Conservation (phyloP, 2,113 vertebrate species). For the Bungarus multicinctus region DNA sequence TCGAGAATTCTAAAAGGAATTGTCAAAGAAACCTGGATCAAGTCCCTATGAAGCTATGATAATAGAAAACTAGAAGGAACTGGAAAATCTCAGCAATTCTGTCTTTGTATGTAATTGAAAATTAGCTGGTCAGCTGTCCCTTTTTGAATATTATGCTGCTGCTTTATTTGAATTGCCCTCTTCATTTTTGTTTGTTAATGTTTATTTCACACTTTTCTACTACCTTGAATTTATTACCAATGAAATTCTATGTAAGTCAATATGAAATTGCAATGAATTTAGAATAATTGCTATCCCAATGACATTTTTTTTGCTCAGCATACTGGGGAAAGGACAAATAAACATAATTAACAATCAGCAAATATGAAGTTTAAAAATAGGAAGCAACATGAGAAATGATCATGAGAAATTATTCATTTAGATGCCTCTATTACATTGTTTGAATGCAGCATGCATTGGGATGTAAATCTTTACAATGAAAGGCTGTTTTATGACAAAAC, state of each 20-base stretch:
- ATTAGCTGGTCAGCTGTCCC: background rate
- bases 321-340: constrained; percentile 25
- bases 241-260: constrained; percentile 40
- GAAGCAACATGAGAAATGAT: constrained; percentile 46
- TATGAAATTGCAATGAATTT: constrained; percentile 51
- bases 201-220: constrained; percentile 40
- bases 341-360: constrained; percentile 59
- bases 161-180: constrained; percentile 26
- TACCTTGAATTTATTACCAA: constrained; percentile 49
- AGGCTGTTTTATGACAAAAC: constrained; percentile 36
- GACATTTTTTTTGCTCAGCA: constrained; percentile 13
- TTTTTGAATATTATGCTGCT: background rate
- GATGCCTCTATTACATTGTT: background rate
- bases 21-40: background rate
- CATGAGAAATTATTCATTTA: constrained; percentile 29
- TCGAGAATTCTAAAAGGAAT: background rate
- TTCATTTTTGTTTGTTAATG: background rate
- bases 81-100: background rate
- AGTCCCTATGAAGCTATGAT: background rate
- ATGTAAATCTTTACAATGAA: constrained; percentile 35
- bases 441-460: constrained; percentile 28
- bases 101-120: background rate
- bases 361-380: constrained; percentile 63
- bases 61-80: background rate
- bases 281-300: constrained; percentile 54